A percentile compares a stretch with the other conserved stretches of the same genome.
Conservation (phyloP, 2,113 vertebrate species). For the Plestiodon gilberti region DNA sequence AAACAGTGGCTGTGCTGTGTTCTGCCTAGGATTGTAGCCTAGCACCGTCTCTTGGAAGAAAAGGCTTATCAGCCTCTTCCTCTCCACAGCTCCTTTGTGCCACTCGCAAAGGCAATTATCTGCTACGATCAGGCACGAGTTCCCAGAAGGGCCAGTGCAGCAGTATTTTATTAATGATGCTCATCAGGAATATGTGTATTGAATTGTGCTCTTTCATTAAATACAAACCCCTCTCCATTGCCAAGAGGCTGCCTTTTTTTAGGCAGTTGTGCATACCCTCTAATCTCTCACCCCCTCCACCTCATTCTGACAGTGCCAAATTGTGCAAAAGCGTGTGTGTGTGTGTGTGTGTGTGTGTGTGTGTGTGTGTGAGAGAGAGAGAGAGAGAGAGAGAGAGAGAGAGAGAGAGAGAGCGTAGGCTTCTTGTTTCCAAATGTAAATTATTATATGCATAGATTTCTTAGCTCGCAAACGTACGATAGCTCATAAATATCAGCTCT, state of each 20-base stretch:
- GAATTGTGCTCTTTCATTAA: slow-evolving; percentile 62
- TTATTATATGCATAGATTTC: slow-evolving; percentile 6
- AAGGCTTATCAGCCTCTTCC: slow-evolving; percentile 30
- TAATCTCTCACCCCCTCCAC: background rate
- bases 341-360: too few species aligned
- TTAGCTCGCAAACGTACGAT: background rate
- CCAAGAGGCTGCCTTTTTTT: slow-evolving; percentile 18
- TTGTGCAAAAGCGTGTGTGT: background rate
- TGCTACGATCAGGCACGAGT: slow-evolving; percentile 52
- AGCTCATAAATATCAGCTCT: background rate
- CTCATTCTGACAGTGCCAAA: slow-evolving; percentile 16
- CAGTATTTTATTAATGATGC: slow-evolving; percentile 67
- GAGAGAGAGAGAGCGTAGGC: background rate
- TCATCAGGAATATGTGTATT: slow-evolving; percentile 58
- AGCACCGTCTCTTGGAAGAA: slow-evolving; percentile 34
- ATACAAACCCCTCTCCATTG: slow-evolving; percentile 44
- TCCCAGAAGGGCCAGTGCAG: slow-evolving; percentile 53
- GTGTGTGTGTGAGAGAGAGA: too few species aligned
- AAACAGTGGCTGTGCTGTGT: background rate
- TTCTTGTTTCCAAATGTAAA: background rate
- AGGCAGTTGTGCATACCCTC: slow-evolving; percentile 18
- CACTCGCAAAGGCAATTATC: slow-evolving; percentile 65
- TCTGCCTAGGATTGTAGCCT: slow-evolving; percentile 30
- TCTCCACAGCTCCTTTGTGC: slow-evolving; percentile 38
- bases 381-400: too few species aligned